phyloP scores from a whole-genome alignment of 1,140 invertebrate species.

The Drosophila nasuta region DNA sequence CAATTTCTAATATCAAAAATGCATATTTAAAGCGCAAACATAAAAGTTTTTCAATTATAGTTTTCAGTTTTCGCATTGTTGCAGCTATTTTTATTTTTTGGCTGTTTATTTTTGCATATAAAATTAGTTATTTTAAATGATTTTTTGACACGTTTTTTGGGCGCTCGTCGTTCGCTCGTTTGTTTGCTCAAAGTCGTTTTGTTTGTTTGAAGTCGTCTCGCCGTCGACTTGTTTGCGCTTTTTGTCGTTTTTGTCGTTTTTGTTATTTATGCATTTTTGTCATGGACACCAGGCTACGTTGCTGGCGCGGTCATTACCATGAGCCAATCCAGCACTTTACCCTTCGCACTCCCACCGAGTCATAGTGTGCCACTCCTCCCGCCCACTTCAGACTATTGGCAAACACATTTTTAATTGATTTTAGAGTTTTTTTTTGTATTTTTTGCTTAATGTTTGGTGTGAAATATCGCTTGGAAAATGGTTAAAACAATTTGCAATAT shows the following conservation, averaged over 20 bases:
- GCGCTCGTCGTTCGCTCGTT: slow-evolving; percentile 3
- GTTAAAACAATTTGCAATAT: slow-evolving; percentile 29
- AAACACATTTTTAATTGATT: slow-evolving; percentile 78
- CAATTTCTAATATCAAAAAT: no score
- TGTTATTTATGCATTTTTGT: slow-evolving; percentile 77
- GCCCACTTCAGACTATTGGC: slow-evolving; percentile 30
- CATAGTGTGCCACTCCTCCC: neutral
- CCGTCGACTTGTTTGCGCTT: slow-evolving; percentile 35
- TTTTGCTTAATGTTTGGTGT: slow-evolving; percentile 61
- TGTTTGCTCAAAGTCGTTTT: slow-evolving; percentile 45
- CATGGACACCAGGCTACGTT: slow-evolving; percentile 61
- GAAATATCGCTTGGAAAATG: slow-evolving; percentile 49
- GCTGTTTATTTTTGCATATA: slow-evolving; percentile 19
- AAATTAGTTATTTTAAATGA: slow-evolving; percentile 59
- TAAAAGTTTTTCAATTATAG: slow-evolving; percentile 5
- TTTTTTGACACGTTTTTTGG: slow-evolving; percentile 36
- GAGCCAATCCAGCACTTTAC: slow-evolving; percentile 38
- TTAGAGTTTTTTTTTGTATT: slow-evolving; percentile 38
- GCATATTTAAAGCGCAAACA: neutral
- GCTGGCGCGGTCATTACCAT: slow-evolving; percentile 64
- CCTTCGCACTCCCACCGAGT: neutral
- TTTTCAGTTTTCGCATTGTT: neutral
- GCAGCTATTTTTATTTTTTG: neutral
- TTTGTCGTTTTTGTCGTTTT: slow-evolving; percentile 33
- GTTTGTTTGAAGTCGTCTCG: slow-evolving; percentile 26